phyloP scores from a whole-genome alignment of 2,888 invertebrate genomes.

The Notodonta ziczac region DNA sequence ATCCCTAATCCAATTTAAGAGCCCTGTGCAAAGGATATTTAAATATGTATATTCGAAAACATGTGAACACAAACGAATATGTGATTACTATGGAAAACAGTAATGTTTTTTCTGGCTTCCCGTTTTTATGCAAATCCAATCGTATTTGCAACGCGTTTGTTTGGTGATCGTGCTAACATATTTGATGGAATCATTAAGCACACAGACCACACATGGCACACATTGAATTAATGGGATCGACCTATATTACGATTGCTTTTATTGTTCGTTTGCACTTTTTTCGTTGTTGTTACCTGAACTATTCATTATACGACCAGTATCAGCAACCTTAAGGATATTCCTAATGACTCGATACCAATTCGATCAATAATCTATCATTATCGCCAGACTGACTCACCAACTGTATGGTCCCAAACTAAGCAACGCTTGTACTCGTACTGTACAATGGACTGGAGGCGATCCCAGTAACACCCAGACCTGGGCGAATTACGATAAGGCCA shows the following conservation, averaged over 20 bases:
- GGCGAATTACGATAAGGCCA: too few species aligned
- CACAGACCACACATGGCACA: background rate
- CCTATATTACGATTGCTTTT: background rate
- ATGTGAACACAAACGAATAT: background rate
- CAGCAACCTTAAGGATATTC: too few species aligned
- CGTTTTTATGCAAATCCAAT: constrained; percentile 30
- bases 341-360: too few species aligned
- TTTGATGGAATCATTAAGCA: background rate
- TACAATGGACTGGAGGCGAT: too few species aligned
- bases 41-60: background rate
- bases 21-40: too few species aligned
- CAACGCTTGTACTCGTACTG: too few species aligned
- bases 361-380: too few species aligned
- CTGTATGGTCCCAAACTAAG: too few species aligned
- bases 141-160: constrained; percentile 2
- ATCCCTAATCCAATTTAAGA: too few species aligned
- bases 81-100: background rate
- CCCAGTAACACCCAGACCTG: too few species aligned
- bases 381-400: too few species aligned
- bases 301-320: too few species aligned
- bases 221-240: background rate
- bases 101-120: constrained; percentile 27
- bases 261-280: constrained; percentile 7
- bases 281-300: background rate
- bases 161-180: background rate